Evolutionary conservation across 2,888 invertebrate species (phyloP).

Genomic region (Ecdyonurus torrentis): DNA sequence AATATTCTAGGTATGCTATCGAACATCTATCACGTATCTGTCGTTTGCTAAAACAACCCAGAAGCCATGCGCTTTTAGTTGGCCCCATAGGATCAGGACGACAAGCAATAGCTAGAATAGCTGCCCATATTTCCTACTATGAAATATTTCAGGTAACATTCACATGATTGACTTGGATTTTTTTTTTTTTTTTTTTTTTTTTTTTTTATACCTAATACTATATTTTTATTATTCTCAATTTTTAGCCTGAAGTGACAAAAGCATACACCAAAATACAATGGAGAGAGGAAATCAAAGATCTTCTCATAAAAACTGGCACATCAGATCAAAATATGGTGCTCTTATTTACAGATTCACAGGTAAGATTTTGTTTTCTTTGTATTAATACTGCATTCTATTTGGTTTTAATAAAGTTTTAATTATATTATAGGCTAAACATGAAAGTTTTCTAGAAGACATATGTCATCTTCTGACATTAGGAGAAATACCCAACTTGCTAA

Average conservation of each 20-base stretch:
- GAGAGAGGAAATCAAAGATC: slow-evolving; percentile 78
- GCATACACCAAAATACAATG: slow-evolving; percentile 70
- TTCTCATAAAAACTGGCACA: slow-evolving; percentile 62
- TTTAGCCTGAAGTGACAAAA: slow-evolving; percentile 76
- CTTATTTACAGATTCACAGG: slow-evolving; percentile 80
- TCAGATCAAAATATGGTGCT: slow-evolving; percentile 79
- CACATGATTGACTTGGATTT: no score
- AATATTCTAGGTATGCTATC: slow-evolving; percentile 59
- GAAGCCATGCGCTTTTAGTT: slow-evolving; percentile 75
- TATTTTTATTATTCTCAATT: slow-evolving; percentile 4
- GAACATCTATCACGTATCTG: slow-evolving; percentile 86
- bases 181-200: background rate
- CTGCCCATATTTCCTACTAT: slow-evolving; percentile 88
- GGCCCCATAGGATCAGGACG: slow-evolving; percentile 89
- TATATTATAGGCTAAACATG: slow-evolving; percentile 61
- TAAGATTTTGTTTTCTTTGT: slow-evolving; percentile 19
- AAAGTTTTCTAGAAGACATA: slow-evolving; percentile 82
- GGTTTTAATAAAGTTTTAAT: background rate
- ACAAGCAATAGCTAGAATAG: slow-evolving; percentile 75
- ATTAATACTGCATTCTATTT: slow-evolving; percentile 1
- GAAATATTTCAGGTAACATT: slow-evolving; percentile 50
- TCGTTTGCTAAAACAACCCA: slow-evolving; percentile 79
- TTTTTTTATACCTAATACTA: background rate
- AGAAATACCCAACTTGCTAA: slow-evolving; percentile 83
- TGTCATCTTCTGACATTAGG: slow-evolving; percentile 85